Conservation (phyloP, 2,113 vertebrate genomes). For the Centrocercus urophasianus region DNA sequence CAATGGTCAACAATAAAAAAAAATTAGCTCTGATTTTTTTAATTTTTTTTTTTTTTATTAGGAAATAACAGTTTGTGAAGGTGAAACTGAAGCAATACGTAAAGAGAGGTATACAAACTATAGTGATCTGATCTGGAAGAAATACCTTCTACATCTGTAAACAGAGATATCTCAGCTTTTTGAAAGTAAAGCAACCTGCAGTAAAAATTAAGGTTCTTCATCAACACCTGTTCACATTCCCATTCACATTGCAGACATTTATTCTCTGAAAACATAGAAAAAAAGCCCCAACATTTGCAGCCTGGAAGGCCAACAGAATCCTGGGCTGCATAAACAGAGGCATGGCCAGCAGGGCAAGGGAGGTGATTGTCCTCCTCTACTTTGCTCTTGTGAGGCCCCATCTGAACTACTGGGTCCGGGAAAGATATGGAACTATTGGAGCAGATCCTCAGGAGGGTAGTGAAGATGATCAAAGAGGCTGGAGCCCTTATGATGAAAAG, state of each 20-base stretch:
- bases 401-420: too few relatives aligned
- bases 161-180: background rate
- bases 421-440: too few relatives aligned
- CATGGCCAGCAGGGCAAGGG: too few relatives aligned
- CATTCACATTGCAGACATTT: background rate
- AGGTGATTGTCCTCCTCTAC: too few relatives aligned
- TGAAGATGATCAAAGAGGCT: too few relatives aligned
- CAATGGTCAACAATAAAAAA: background rate
- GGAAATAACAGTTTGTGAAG: background rate
- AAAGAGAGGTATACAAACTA: background rate
- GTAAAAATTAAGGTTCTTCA: background rate
- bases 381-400: too few relatives aligned
- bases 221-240: background rate
- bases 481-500: too few relatives aligned
- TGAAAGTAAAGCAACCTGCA: background rate
- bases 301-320: too few relatives aligned
- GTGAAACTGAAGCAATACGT: background rate
- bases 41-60: background rate
- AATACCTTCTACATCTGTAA: background rate
- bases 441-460: too few relatives aligned
- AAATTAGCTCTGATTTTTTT: background rate
- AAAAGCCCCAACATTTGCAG: too few relatives aligned
- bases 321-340: too few relatives aligned
- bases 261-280: background rate
- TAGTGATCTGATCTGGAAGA: background rate